Percentiles rank a stretch among this genome's conserved stretches.
These are phyloP conservation scores for Nibea albiflora DNA, from an alignment of 2,113 vertebrate species.

Conservation along the genomic window DNA sequence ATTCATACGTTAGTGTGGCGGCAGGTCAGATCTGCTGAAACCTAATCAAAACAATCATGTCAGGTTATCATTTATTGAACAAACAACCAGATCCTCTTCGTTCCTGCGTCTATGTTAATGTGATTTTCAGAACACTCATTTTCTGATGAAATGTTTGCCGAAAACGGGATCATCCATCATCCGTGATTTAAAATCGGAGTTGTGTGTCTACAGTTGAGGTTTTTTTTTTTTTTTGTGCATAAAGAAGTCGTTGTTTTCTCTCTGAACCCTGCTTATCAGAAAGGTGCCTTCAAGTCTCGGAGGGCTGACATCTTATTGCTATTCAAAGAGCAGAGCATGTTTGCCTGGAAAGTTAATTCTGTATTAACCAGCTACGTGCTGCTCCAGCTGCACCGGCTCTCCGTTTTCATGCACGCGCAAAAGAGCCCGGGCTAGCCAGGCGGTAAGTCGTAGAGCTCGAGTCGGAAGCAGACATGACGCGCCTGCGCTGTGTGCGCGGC, in stretches of 20 bases:
- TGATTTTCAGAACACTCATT: not conserved
- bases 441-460: not conserved
- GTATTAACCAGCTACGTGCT: not conserved
- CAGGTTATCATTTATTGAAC: not conserved
- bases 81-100: not conserved
- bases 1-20: not conserved
- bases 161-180: not conserved
- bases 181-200: not conserved
- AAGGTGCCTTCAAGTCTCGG: not conserved
- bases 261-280: not conserved
- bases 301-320: not conserved
- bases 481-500: not conserved
- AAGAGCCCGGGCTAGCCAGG: not conserved
- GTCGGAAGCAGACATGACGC: constrained; percentile 8
- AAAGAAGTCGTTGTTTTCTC: constrained; percentile 2
- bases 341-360: not conserved
- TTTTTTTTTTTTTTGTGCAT: not conserved
- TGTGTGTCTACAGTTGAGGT: not conserved
- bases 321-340: not conserved
- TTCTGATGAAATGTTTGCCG: not conserved
- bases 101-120: too few relatives aligned
- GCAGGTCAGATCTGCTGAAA: not conserved
- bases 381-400: not conserved
- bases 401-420: not conserved
- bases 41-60: not conserved